Conservation (phyloP, 2,888 invertebrate genomes). For the Balanococcus diminutus region DNA sequence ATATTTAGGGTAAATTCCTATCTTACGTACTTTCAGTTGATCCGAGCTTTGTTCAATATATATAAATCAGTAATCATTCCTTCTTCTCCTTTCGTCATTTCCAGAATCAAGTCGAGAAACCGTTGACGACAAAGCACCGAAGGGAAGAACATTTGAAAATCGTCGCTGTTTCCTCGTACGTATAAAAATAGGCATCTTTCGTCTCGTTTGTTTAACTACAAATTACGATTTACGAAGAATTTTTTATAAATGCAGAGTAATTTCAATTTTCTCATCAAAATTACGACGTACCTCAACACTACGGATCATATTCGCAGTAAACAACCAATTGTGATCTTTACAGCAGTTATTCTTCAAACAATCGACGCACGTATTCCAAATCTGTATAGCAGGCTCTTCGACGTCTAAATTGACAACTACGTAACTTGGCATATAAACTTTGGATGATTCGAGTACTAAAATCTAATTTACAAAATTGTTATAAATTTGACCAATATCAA, state of each 20-base stretch:
- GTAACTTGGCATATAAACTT: conserved; percentile 93
- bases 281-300: conserved; percentile 72
- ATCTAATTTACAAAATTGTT: conserved; percentile 67
- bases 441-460: conserved; percentile 86
- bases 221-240: conserved; percentile 44
- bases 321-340: conserved; percentile 92
- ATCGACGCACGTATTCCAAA: conserved; percentile 83
- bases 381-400: conserved; percentile 89
- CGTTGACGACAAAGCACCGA: conserved; percentile 83
- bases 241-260: background rate
- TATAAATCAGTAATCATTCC: conserved; percentile 77
- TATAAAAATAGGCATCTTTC: conserved; percentile 95
- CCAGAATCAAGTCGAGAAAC: conserved; percentile 82
- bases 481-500: no score
- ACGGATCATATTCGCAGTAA: conserved; percentile 86
- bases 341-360: conserved; percentile 77
- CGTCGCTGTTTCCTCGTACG: conserved; percentile 96
- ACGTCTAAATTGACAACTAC: conserved; percentile 94
- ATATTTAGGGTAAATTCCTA: no score
- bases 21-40: conserved; percentile 76
- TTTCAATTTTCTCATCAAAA: background rate
- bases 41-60: conserved; percentile 74
- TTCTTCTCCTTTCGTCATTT: conserved; percentile 88
- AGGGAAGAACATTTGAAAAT: conserved; percentile 98
- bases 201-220: conserved; percentile 84